These are phyloP conservation scores for Hippocampus comes DNA, from an alignment of 2,113 vertebrate genomes.

Conservation along the genomic window DNA sequence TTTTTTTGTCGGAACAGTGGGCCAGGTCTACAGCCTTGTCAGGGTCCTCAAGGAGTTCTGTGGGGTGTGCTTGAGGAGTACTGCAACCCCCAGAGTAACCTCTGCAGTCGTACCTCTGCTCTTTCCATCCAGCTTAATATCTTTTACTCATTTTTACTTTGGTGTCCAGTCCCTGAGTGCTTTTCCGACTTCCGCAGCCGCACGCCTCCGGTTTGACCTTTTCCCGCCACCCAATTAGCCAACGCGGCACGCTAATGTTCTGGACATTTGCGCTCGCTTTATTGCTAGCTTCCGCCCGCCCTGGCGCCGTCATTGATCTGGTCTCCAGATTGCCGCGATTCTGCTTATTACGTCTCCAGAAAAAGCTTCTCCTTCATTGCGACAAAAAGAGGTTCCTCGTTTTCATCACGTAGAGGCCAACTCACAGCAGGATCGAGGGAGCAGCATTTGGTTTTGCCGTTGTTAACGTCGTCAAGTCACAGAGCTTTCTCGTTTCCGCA, in stretches of 20 bases:
- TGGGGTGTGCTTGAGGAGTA: too few relatives aligned
- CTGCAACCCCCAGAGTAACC: not conserved
- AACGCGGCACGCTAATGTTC: conserved; percentile 37
- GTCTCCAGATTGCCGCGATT: conserved; percentile 27
- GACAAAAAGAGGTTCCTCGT: conserved; percentile 14
- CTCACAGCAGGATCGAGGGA: not conserved
- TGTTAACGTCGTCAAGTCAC: not conserved
- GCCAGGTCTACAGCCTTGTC: too few relatives aligned
- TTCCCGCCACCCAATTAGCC: conserved; percentile 19
- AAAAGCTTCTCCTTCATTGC: conserved; percentile 29
- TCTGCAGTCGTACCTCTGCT: not conserved
- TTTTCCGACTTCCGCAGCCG: conserved; percentile 14
- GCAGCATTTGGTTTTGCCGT: not conserved
- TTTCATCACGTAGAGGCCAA: conserved; percentile 5
- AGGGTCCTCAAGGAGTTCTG: too few relatives aligned
- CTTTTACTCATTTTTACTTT: conserved; percentile 10
- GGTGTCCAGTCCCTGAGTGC: conserved; percentile 10
- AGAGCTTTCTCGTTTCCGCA: conserved; percentile 59
- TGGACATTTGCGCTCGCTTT: conserved; percentile 22
- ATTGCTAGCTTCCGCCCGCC: conserved; percentile 28
- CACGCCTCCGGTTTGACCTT: conserved; percentile 32
- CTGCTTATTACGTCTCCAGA: conserved; percentile 48
- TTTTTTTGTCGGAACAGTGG: not conserved
- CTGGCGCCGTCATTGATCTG: conserved; percentile 36
- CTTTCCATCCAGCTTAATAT: not conserved